These are phyloP conservation scores for Scolanthus callimorphus DNA, from an alignment of 92 coral and sea anemone species.

Conservation along the genomic window DNA sequence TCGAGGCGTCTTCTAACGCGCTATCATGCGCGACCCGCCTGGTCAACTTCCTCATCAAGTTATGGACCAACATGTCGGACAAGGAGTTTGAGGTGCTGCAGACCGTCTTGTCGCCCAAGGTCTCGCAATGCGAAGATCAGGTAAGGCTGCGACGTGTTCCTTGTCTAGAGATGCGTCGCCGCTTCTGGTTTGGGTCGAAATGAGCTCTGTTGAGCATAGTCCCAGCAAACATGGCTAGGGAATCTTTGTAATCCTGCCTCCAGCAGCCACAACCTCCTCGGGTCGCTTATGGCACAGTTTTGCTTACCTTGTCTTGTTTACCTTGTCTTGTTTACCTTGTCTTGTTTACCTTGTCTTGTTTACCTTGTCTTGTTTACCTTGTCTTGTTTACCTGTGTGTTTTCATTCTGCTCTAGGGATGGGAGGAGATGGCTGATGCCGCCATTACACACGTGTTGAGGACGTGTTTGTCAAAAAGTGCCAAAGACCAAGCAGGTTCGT, in stretches of 20 bases:
- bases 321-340: too few species aligned
- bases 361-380: background rate
- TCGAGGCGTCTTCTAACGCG: constrained; percentile 65
- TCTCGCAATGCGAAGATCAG: constrained; percentile 87
- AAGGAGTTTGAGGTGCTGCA: constrained; percentile 87
- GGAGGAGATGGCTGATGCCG: constrained; percentile 95
- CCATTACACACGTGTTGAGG: constrained; percentile 83
- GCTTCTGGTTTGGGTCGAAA: too few species aligned
- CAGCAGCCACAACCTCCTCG: background rate
- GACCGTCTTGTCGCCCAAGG: constrained; percentile 75
- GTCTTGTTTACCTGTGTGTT: background rate
- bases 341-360: background rate
- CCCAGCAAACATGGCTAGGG: too few species aligned
- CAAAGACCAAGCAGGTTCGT: constrained; percentile 91
- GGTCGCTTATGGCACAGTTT: too few species aligned
- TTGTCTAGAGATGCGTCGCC: too few species aligned
- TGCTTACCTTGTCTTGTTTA: too few species aligned
- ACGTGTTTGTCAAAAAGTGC: constrained; percentile 93
- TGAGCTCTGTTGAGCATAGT: too few species aligned
- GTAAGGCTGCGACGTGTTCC: too few species aligned
- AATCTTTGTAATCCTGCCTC: background rate
- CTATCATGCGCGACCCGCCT: constrained; percentile 92
- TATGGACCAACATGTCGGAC: constrained; percentile 95
- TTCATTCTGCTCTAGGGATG: constrained; percentile 64
- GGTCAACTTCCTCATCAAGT: constrained; percentile 75